These are phyloP conservation scores for Sarcophilus harrisii DNA, from an alignment of 2,797 vertebrate genomes.

Conservation along the genomic window DNA sequence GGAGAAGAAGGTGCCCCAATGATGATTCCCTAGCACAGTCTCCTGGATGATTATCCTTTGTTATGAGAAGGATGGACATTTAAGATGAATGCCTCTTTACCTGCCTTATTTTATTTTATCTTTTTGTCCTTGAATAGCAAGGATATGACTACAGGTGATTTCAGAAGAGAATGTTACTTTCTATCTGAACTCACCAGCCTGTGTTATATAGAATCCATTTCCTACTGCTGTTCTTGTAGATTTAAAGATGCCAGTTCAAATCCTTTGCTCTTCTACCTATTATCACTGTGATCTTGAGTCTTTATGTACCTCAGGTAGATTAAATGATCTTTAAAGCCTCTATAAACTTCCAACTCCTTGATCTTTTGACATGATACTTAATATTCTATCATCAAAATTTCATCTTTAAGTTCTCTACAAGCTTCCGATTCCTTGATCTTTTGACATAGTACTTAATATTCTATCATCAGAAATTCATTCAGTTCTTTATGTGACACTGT, in stretches of 20 bases:
- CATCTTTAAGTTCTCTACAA: background rate
- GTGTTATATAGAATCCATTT: background rate
- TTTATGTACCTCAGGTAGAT: background rate
- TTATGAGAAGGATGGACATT: background rate
- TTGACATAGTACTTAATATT: background rate
- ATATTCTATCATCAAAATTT: background rate
- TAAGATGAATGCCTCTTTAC: background rate
- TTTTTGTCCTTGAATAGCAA: background rate
- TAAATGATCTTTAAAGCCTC: background rate
- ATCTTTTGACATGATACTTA: background rate
- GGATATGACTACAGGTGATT: background rate
- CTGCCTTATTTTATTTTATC: background rate
- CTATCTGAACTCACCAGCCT: background rate
- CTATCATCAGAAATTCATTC: background rate
- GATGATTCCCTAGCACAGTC: background rate
- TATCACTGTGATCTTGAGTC: background rate
- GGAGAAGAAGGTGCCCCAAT: background rate
- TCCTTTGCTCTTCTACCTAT: background rate
- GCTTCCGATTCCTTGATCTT: background rate
- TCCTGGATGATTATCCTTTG: background rate
- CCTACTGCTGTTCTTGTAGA: background rate
- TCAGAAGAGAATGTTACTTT: background rate
- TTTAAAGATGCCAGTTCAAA: background rate
- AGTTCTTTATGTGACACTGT: background rate
- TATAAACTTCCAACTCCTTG: background rate